phyloP scores from a whole-genome alignment of 2,888 invertebrate genomes.

The Eupithecia subfuscata region DNA sequence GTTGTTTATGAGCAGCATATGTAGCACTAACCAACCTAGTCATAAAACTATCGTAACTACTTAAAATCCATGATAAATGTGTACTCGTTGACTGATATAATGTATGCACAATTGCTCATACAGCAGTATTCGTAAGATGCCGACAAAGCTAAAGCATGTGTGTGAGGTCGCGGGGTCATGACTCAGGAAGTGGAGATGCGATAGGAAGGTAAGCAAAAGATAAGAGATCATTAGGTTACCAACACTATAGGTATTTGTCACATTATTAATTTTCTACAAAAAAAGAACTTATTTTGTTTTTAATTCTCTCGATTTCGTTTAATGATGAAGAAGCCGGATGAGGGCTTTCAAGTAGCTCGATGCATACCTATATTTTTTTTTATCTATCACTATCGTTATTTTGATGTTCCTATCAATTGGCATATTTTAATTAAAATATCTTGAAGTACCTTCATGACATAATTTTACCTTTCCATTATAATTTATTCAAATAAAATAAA shows the following conservation, averaged over 20 bases:
- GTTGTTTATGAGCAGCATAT: background rate
- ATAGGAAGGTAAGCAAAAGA: conserved; percentile 12
- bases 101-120: background rate
- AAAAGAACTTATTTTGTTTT: background rate
- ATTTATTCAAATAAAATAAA: too few relatives aligned
- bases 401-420: too few relatives aligned
- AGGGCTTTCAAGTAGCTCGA: too few relatives aligned
- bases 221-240: background rate
- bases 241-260: background rate
- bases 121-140: background rate
- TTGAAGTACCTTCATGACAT: too few relatives aligned
- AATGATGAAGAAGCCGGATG: background rate
- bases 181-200: conserved; percentile 22
- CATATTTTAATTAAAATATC: too few relatives aligned
- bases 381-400: too few relatives aligned
- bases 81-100: background rate
- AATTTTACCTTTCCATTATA: too few relatives aligned
- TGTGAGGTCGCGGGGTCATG: conserved; percentile 19
- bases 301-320: background rate
- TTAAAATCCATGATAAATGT: background rate
- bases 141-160: conserved; percentile 22
- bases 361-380: too few relatives aligned
- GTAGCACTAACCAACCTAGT: background rate
- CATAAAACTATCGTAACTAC: background rate
- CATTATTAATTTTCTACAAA: background rate